Percentiles rank a stretch among this genome's conserved stretches.
Conservation (phyloP, 2,113 vertebrate species). For the Entosphenus tridentatus region DNA sequence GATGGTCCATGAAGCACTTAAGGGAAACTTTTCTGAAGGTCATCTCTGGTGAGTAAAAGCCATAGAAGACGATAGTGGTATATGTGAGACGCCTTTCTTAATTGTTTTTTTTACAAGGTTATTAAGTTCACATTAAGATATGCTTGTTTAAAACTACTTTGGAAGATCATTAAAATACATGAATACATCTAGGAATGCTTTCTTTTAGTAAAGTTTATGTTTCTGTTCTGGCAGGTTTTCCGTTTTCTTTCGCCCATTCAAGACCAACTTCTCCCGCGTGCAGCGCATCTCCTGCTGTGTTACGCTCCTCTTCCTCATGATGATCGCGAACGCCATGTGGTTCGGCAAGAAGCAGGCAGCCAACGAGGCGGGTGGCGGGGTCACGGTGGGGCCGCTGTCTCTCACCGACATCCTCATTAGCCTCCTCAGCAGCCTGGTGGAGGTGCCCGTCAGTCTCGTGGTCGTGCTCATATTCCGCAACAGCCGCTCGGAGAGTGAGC, state of each 20-base stretch:
- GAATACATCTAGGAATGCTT: too few relatives aligned
- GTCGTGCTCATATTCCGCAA: background rate
- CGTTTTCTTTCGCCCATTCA: background rate
- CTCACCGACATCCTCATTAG: background rate
- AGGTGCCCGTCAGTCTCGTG: background rate
- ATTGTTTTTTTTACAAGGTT: too few relatives aligned
- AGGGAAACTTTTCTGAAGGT: too few relatives aligned
- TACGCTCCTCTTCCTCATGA: background rate
- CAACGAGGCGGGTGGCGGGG: background rate
- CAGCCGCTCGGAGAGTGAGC: background rate
- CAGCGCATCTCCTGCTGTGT: background rate
- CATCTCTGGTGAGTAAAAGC: too few relatives aligned
- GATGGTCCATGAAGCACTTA: too few relatives aligned
- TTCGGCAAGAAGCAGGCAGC: background rate
- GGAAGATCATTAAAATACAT: too few relatives aligned
- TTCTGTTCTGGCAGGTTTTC: background rate
- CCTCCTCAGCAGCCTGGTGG: background rate
- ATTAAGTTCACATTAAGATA: too few relatives aligned
- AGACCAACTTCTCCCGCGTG: background rate
- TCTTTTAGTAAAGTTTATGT: too few relatives aligned
- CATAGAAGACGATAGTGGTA: too few relatives aligned
- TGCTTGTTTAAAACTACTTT: too few relatives aligned
- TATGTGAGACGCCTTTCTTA: too few relatives aligned
- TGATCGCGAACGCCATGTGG: constrained; percentile 2
- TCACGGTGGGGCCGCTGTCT: background rate